Evolutionary conservation across 1,140 invertebrate genomes (phyloP).

Genomic region (Pogonognathellus flavescens): DNA sequence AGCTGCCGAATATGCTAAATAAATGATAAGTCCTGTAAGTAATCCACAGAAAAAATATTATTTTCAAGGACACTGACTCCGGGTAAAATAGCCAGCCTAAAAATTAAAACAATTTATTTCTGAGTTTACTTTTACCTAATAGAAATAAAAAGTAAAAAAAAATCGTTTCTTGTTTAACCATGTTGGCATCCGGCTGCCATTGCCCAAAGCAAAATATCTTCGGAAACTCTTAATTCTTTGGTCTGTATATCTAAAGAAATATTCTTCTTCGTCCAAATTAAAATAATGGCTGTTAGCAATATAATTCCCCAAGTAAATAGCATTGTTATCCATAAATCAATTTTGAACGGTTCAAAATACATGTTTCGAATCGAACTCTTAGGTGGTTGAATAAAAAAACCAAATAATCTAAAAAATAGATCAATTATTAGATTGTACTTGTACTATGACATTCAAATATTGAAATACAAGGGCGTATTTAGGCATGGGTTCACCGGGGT

Average conservation of each 20-base stretch:
- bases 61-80: conserved; percentile 15
- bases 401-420: neutral
- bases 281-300: neutral
- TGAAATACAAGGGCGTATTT: neutral
- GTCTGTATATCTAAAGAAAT: neutral
- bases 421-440: neutral
- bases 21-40: neutral
- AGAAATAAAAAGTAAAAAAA: neutral
- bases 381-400: neutral
- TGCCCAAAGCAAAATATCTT: conserved; percentile 8
- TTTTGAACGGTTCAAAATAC: neutral
- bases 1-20: conserved; percentile 29
- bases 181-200: neutral
- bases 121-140: neutral
- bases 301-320: conserved; percentile 10
- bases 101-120: neutral
- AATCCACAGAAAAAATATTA: conserved; percentile 26
- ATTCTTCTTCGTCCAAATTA: neutral
- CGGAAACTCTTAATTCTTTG: neutral
- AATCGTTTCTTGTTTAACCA: neutral
- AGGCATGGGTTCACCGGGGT: too few species aligned
- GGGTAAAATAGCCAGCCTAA: conserved; percentile 5
- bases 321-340: conserved; percentile 25
- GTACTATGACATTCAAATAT: neutral
- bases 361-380: conserved; percentile 6